Conservation (phyloP, 2,797 vertebrate species). For the Dryobates pubescens region DNA sequence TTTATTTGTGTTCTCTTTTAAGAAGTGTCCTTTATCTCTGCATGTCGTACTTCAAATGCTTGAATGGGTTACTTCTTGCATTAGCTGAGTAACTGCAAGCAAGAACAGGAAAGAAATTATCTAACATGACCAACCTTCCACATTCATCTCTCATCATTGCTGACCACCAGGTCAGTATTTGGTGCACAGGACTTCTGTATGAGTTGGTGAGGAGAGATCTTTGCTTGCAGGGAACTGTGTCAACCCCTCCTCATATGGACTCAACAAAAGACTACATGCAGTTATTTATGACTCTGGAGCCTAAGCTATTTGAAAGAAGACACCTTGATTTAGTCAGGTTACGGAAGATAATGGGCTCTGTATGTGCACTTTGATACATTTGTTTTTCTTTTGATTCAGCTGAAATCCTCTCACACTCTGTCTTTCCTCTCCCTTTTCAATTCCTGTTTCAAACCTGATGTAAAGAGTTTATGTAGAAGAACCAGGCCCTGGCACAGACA, state of each 20-base stretch:
- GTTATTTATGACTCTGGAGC: conserved; percentile 19
- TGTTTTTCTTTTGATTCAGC: conserved; percentile 56
- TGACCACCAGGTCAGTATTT: background rate
- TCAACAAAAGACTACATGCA: background rate
- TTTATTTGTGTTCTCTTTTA: background rate
- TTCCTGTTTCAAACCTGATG: background rate
- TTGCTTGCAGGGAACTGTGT: rapidly evolving
- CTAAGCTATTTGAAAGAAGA: background rate
- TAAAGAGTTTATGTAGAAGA: conserved; percentile 20
- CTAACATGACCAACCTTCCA: background rate
- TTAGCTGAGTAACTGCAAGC: background rate
- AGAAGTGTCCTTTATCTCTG: background rate
- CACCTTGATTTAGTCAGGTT: conserved; percentile 4
- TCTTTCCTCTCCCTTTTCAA: conserved; percentile 13
- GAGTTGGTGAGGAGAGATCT: background rate
- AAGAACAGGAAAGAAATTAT: background rate
- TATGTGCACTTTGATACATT: conserved; percentile 18
- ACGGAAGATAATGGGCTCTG: conserved; percentile 4
- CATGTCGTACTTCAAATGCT: background rate
- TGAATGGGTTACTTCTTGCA: background rate
- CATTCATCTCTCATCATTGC: background rate
- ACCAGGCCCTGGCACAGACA: background rate
- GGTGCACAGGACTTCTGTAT: background rate
- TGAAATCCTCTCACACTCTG: conserved; percentile 3
- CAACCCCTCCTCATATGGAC: background rate